Conservation (phyloP, 2,113 vertebrate species). For the Hyla sarda region DNA sequence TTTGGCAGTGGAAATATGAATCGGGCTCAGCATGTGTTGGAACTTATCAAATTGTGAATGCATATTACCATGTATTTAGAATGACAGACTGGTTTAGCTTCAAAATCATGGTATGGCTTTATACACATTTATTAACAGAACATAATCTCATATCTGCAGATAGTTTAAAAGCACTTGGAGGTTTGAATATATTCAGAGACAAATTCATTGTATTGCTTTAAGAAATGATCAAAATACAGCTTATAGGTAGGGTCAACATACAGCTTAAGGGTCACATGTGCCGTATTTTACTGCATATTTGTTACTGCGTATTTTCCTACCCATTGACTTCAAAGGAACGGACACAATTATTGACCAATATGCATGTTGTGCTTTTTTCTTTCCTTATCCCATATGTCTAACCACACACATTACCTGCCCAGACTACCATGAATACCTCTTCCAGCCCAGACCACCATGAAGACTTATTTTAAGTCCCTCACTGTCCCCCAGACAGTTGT, state of each 20-base stretch:
- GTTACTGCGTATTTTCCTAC: too few species aligned
- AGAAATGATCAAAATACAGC: neutral
- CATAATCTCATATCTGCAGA: neutral
- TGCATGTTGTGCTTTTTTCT: too few species aligned
- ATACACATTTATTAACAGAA: conserved; percentile 7
- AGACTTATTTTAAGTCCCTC: too few species aligned
- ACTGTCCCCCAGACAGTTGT: too few species aligned
- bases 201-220: neutral
- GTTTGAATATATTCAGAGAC: neutral
- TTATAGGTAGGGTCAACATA: neutral
- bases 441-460: too few species aligned
- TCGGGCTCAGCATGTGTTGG: neutral
- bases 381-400: too few species aligned
- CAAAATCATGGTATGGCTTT: neutral
- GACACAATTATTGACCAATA: too few species aligned
- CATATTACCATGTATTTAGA: neutral
- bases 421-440: too few species aligned
- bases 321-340: too few species aligned
- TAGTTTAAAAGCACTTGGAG: neutral
- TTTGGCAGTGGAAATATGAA: neutral
- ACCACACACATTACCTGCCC: too few species aligned
- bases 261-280: too few species aligned
- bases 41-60: neutral
- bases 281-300: too few species aligned
- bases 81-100: conserved; percentile 13